Base-by-base conservation (phyloP, 2,797 vertebrate genomes). In the Galago senegalensis region DNA sequence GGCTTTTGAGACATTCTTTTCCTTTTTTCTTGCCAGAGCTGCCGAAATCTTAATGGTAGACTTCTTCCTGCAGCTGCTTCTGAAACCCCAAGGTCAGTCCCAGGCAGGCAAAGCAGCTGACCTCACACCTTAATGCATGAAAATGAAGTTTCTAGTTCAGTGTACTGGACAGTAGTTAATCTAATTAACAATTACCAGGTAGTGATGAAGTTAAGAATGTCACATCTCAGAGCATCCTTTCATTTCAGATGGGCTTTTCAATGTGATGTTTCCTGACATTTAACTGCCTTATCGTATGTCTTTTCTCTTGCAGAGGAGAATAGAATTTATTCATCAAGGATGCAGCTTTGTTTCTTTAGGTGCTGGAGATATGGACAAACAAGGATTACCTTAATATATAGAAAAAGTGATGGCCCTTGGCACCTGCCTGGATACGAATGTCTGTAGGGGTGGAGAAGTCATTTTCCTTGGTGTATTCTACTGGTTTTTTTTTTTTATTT, bases 91-190 rank as follows among this genome's bases (percentile, higher is more conserved):
- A 95, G 95, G 92, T 96, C 80, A 97, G 95, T 67, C 67, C 58
- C 95, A 97, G 85, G 72, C 95, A 92, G 93, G 12, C 70, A 86
- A 70, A 97, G 67, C 63, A 93, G 91, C 81, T 89, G 77, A 84
- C 97, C 93, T 97, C 37, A 73, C 92, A 96, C 92, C 90, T 95
- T 60, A 96, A 16, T 81, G 88, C 90, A 69, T 91, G 89, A 77
- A 97, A 98, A 98, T 95, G 91, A 97, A 96, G 91, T 96, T 97
- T 96, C 82, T 91, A 96, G 93, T 86, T 96, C 96, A 85, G 34
- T 37, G 58, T 79, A 27, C 5, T 16, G 90, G 95, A 97, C 37
- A 97, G 97, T 96, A 97, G 97, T 97, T 98, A 98, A 97, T 89
- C 95, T 96, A 97, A 97, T 89, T 95, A 77, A 95, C 88, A 96